Base-by-base conservation (phyloP, 1,140 invertebrate species). In the Patella vulgata region DNA sequence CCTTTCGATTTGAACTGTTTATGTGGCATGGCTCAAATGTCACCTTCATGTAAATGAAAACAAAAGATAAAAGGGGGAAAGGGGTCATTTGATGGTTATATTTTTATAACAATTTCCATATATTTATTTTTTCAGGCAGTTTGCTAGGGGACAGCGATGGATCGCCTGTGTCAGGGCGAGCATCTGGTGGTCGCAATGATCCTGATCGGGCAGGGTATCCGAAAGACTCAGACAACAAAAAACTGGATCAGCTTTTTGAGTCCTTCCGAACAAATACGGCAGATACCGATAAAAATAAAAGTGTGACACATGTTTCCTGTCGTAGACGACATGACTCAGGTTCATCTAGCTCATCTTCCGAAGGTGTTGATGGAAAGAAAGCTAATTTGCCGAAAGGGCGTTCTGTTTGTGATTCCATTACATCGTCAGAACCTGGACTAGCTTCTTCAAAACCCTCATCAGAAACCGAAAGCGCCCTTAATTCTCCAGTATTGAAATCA, bases 171-270 rank as follows among this genome's bases (percentile, higher is more conserved):
- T 54, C 33, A 8, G 61, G 46, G 30, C 44, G 62, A 53, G 53
- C 61, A 25, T 28, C 48, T n/a, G 33, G 40, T 51, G 19, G 30
- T 28, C n/a, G 47, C 57, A 44, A 44, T 21, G 53, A 61, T 19
- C 27, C 25, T 33, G 66, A 59, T 46, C 40, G 65, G n/a, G 51
- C 66, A 40, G 63, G 59, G 27, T 67, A 57, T 44, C 66, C 70
- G 12, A 56, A 66, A 42, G 63, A 68, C 17, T 62, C 66, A 3
- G 66, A 73, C 54, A 63, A 61, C 25, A 61, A 47, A 21, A 59
- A 63, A 40, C 59, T 73, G 36, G 62, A 51, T 44, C 54, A 63
- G 19, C 51, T 73, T 44, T 65, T 73, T 53, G 64, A 70, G 23
- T 52, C 67, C 23, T 64, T 73, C 55, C 60, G 58, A 55, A 23